A percentile compares a stretch with the other conserved stretches of the same genome.
Evolutionary conservation across 2,797 vertebrate genomes (phyloP).

Genomic region (Danio aesculapii): DNA sequence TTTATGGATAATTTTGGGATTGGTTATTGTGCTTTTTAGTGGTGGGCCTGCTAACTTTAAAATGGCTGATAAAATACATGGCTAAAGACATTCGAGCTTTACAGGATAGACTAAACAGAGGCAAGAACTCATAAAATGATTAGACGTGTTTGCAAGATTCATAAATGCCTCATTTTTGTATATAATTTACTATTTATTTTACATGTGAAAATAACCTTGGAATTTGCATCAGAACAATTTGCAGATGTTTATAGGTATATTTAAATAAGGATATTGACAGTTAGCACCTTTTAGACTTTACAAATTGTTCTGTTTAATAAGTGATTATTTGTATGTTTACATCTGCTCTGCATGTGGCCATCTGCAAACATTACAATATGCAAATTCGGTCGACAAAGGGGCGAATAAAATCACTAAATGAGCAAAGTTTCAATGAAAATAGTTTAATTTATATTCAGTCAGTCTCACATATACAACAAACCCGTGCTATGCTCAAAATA

Average conservation of each 20-base stretch:
- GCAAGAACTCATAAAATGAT: too few species aligned
- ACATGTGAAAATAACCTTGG: too few species aligned
- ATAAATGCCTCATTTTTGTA: too few species aligned
- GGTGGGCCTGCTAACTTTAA: too few species aligned
- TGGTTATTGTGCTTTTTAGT: too few species aligned
- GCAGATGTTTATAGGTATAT: background rate
- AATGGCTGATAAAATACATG: too few species aligned
- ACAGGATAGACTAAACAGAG: too few species aligned
- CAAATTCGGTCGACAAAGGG: conserved; percentile 19
- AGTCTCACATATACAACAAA: conserved; percentile 65
- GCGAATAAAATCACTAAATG: background rate
- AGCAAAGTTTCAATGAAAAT: conserved; percentile 60
- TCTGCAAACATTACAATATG: conserved; percentile 66
- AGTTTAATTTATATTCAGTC: conserved; percentile 78
- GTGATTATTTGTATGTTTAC: conserved; percentile 17
- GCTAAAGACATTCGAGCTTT: too few species aligned
- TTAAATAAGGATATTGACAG: background rate
- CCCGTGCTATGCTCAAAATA: conserved; percentile 71
- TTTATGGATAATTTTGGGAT: too few species aligned
- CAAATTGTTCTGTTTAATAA: conserved; percentile 61
- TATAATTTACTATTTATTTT: too few species aligned
- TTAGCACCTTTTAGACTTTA: conserved; percentile 37
- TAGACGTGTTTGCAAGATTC: too few species aligned
- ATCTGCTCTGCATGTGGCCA: conserved; percentile 61
- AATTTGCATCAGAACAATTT: background rate